Evolutionary conservation across 2,888 invertebrate species (phyloP).

Genomic region (Mythimna albipuncta): DNA sequence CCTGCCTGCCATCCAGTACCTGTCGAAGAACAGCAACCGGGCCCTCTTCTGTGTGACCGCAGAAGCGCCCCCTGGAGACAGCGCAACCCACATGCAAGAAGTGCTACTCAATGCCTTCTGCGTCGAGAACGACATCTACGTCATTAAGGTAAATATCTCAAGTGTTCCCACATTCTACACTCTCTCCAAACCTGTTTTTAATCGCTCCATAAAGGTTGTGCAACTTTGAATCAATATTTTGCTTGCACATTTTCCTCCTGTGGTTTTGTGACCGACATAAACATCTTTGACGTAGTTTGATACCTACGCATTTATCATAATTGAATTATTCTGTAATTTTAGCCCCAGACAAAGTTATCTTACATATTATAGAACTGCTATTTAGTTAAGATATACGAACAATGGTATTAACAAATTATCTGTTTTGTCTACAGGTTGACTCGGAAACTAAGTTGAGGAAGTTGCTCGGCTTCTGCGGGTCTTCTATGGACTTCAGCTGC

Average conservation of each 20-base stretch:
- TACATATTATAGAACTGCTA: not conserved
- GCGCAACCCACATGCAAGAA: slow-evolving; percentile 95
- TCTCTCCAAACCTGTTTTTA: slow-evolving; percentile 39
- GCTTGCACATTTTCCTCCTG: slow-evolving; percentile 46
- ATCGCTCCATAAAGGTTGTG: slow-evolving; percentile 34
- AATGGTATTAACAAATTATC: slow-evolving; percentile 59
- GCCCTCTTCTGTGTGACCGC: slow-evolving; percentile 93
- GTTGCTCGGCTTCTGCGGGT: slow-evolving; percentile 83
- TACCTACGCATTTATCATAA: not conserved
- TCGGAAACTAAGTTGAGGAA: slow-evolving; percentile 89
- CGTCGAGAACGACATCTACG: slow-evolving; percentile 94
- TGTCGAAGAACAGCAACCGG: slow-evolving; percentile 91
- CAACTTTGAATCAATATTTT: slow-evolving; percentile 38
- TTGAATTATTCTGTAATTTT: not conserved
- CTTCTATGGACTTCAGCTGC: slow-evolving; percentile 89
- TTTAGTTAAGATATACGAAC: slow-evolving; percentile 7
- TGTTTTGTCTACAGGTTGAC: slow-evolving; percentile 89
- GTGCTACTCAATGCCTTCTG: slow-evolving; percentile 95
- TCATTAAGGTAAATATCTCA: slow-evolving; percentile 91
- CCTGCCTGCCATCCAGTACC: slow-evolving; percentile 91
- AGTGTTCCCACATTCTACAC: slow-evolving; percentile 4
- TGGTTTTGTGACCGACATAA: not conserved
- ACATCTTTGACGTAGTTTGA: slow-evolving; percentile 13
- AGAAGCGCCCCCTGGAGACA: slow-evolving; percentile 92
- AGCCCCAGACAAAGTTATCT: not conserved